These are phyloP conservation scores for Phymorhynchus buccinoides DNA, from an alignment of 1,140 invertebrate species.

Conservation along the genomic window DNA sequence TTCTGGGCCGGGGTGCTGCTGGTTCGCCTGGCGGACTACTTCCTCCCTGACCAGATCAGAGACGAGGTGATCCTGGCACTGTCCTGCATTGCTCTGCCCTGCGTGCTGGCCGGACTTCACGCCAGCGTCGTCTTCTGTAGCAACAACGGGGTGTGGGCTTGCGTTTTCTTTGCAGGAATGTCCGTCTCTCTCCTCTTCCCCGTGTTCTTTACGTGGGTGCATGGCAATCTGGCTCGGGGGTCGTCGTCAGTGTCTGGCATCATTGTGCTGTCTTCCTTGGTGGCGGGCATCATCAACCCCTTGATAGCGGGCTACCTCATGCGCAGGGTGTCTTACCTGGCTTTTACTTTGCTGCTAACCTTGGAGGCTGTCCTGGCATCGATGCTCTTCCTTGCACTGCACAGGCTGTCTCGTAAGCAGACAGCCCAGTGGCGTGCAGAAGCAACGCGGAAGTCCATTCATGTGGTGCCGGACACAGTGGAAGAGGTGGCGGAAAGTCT, in stretches of 20 bases:
- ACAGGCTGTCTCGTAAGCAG: not conserved
- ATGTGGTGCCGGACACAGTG: not conserved
- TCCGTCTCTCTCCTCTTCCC: constrained; percentile 26
- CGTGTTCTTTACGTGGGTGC: constrained; percentile 14
- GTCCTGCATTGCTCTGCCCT: not conserved
- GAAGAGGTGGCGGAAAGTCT: not conserved
- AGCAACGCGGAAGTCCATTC: not conserved
- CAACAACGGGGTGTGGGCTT: constrained; percentile 20
- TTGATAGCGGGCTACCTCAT: constrained; percentile 4
- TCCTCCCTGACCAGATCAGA: not conserved
- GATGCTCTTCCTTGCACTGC: not conserved
- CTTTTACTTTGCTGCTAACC: not conserved
- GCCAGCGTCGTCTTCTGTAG: not conserved
- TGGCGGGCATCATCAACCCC: constrained; percentile 29
- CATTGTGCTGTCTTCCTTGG: not conserved
- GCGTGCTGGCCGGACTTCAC: constrained; percentile 21
- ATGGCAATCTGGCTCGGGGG: not conserved
- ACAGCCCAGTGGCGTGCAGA: not conserved
- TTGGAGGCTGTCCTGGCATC: not conserved
- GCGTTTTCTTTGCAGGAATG: constrained; percentile 17
- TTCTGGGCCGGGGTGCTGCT: constrained; percentile 11
- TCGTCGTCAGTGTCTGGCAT: not conserved
- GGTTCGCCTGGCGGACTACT: not conserved
- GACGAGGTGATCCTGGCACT: not conserved
- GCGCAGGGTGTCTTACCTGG: not conserved